A percentile compares a stretch with the other conserved stretches of the same genome.
phyloP scores from a whole-genome alignment of 2,797 vertebrate species.

The Lacerta viridis region DNA sequence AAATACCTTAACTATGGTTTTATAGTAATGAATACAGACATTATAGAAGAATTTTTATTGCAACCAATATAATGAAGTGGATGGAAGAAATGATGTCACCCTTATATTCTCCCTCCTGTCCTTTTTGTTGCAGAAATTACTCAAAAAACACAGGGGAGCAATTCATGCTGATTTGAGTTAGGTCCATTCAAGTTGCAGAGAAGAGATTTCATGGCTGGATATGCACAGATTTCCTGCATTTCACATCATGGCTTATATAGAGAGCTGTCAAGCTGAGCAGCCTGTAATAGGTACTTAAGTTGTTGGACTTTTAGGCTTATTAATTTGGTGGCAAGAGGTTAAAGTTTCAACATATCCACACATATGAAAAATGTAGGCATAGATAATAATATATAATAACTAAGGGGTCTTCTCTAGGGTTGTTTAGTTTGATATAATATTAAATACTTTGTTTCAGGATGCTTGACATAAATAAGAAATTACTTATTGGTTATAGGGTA shows the following conservation, averaged over 20 bases:
- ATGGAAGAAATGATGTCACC: slow-evolving; percentile 50
- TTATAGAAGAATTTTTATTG: slow-evolving; percentile 57
- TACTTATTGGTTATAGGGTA: too few species aligned
- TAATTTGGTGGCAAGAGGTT: too few species aligned
- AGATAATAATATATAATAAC: too few species aligned
- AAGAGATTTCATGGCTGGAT: slow-evolving; percentile 10
- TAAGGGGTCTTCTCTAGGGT: too few species aligned
- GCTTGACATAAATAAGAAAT: too few species aligned
- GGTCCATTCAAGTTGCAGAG: neutral
- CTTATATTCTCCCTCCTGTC: slow-evolving; percentile 18
- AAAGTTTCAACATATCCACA: too few species aligned
- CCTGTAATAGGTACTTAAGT: neutral
- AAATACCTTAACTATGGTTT: slow-evolving; percentile 54
- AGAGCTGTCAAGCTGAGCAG: neutral
- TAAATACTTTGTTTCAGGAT: too few species aligned
- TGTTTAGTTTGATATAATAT: too few species aligned
- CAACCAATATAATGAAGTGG: slow-evolving; percentile 28
- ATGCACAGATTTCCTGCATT: neutral
- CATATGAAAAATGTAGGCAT: too few species aligned
- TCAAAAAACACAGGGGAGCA: neutral
- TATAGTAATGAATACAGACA: slow-evolving; percentile 65
- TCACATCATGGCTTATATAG: too few species aligned
- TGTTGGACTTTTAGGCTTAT: too few species aligned
- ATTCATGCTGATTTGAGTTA: slow-evolving; percentile 2
- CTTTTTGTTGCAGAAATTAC: slow-evolving; percentile 45